Evolutionary conservation across 2,888 invertebrate genomes (phyloP), one percentile per base, ranked within the genome.

Genomic region (Megastigmus dorsalis): DNA sequence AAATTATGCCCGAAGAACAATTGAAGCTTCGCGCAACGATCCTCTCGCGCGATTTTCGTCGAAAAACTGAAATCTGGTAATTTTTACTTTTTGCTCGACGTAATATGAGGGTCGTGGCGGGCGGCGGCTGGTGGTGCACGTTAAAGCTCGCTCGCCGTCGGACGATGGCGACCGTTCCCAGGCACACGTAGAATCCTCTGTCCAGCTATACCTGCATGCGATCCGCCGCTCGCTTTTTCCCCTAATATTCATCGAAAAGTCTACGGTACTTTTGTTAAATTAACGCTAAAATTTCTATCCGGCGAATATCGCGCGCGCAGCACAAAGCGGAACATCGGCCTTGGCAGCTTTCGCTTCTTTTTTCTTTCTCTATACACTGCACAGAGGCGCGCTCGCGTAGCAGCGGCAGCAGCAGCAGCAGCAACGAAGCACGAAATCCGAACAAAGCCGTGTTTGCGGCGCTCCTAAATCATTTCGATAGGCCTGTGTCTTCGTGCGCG

Each of bases 361-460:
- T n/a, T n/a, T n/a, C n/a, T n/a, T n/a, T n/a, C n/a, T n/a, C n/a
- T n/a, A n/a, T n/a, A n/a, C n/a, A n/a, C n/a, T n/a, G n/a, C n/a
- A n/a, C n/a, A n/a, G n/a, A n/a, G n/a, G n/a, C n/a, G n/a, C n/a
- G n/a, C n/a, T n/a, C n/a, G n/a, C n/a, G n/a, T n/a, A n/a, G n/a
- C n/a, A n/a, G n/a, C n/a, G n/a, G n/a, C n/a, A n/a, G n/a, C n/a
- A n/a, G n/a, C n/a, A n/a, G n/a, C n/a, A n/a, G n/a, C n/a, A n/a
- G n/a, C n/a, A n/a, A n/a, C n/a, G n/a, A n/a, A n/a, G n/a, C n/a
- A n/a, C n/a, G n/a, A n/a, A 74, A 69, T 62, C 63, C 63, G 57
- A 74, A 74, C 57, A 68, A 74, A 74, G 68, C 69, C 60, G 33
- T 71, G 71, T 71, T 71, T 71, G 71, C 63, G 71, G 69, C 72